These are phyloP conservation scores for Petrocephalus zakoni DNA, from an alignment of 2,113 vertebrate species.

Conservation along the genomic window DNA sequence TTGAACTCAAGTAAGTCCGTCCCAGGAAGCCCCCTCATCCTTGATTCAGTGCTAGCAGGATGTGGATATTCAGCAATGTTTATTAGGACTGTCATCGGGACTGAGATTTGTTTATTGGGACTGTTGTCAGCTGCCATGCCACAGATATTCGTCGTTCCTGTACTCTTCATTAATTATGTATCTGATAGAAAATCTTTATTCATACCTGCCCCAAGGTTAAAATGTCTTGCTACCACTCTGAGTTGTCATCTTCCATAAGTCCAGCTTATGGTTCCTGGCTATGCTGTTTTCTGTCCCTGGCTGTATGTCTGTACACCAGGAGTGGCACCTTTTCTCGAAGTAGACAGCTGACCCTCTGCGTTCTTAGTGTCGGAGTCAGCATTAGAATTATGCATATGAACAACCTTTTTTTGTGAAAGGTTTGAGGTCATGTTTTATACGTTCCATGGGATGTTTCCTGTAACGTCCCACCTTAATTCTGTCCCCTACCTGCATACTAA, in stretches of 20 bases:
- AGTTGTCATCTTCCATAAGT: neutral
- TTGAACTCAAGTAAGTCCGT: conserved; percentile 93
- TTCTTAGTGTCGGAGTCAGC: neutral
- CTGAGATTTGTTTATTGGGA: neutral
- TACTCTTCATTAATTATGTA: neutral
- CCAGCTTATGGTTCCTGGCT: neutral
- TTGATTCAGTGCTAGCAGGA: neutral
- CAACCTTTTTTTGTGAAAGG: neutral
- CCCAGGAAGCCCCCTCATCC: neutral
- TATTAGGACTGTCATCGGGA: neutral
- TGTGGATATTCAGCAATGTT: neutral
- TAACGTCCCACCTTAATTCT: neutral
- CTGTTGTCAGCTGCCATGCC: neutral
- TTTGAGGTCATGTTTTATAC: neutral
- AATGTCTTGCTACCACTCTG: neutral
- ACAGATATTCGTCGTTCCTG: neutral
- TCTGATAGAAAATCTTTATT: neutral
- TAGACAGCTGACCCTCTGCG: neutral
- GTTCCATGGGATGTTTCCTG: neutral
- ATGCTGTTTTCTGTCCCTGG: neutral
- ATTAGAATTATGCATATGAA: neutral
- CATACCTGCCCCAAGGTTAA: neutral
- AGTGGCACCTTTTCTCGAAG: neutral
- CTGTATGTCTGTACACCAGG: neutral
- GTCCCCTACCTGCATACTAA: conserved; percentile 16